Base-by-base conservation (phyloP, 1,140 invertebrate genomes). In the Neomicropteryx cornuta region DNA sequence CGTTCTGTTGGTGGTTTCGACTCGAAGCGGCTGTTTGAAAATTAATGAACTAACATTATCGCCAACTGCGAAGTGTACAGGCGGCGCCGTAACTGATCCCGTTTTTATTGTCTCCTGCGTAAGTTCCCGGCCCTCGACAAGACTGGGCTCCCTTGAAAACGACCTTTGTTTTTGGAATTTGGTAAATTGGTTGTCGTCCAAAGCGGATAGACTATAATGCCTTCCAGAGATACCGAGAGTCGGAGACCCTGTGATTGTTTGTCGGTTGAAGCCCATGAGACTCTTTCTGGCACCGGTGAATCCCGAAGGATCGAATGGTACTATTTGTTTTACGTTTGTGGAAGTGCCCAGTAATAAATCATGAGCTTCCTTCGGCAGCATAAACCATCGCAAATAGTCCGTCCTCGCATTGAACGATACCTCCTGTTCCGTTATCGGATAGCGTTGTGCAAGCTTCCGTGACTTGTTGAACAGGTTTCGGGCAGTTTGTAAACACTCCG, bases 371-470 rank as follows among this genome's bases (percentile, higher is more conserved):
- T 76, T 75, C 1, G 81, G 80, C 30, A 92, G 59, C 70, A 92
- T 79, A 56, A 91, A 93, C 88, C 88, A 93, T 36, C 87, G 65
- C 10, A 91, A 61, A 34, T 71, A 67, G 43, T 83, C 75, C 16
- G 77, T 71, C 30, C 75, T 60, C 23, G 74, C 70, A 50, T 81
- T 76, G 52, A 88, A 75, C 13, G 50, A 60, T 6, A 81, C 70
- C 38, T 73, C 75, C 45, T 84, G 81, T 50, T 91, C 85, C 13
- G 77, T 72, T 29, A 83, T 65, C 6, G 81, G 76, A 49, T 72
- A 77, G 41, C 79, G 70, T 57, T 81, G 77, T 8, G 81, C 81
- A 51, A 80, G 75, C 71, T 87, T 87, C 50, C 77, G 63, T 5
- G 85, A 79, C 48, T 82, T 72, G 42, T 77, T 79, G 56, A 89